Conservation (phyloP, 2,113 vertebrate species). For the Pteropus alecto region DNA sequence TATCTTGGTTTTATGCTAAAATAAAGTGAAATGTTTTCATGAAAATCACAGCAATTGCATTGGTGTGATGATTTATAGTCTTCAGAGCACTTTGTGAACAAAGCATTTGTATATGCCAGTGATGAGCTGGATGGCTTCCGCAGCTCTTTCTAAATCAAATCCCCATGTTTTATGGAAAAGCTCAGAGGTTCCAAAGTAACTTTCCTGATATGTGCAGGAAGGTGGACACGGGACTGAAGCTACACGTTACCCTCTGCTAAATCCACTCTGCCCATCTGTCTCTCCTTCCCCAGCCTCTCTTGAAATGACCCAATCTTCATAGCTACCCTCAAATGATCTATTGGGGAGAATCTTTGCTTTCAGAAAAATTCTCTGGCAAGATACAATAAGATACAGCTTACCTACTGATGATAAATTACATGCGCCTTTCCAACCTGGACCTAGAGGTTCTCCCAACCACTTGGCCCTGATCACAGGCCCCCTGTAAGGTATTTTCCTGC, state of each 20-base stretch:
- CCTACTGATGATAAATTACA: too few species aligned
- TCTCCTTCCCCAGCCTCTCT: background rate
- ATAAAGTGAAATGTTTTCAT: background rate
- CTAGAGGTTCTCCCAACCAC: background rate
- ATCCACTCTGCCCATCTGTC: background rate
- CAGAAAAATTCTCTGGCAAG: background rate
- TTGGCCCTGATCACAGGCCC: too few species aligned
- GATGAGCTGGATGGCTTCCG: background rate
- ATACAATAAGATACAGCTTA: accelerated
- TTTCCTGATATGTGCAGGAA: background rate
- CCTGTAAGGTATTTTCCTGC: background rate
- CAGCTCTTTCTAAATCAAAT: background rate
- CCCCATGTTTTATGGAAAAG: background rate
- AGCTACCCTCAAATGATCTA: background rate
- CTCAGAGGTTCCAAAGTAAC: background rate
- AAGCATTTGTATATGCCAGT: too few species aligned
- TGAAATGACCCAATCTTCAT: background rate
- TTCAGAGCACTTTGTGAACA: background rate
- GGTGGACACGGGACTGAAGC: background rate
- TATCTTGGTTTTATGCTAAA: background rate
- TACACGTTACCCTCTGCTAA: accelerated
- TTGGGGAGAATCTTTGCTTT: background rate
- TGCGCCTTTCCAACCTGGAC: background rate
- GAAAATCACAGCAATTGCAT: background rate
- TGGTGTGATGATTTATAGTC: accelerated